A percentile compares a stretch with the other conserved stretches of the same genome.
Evolutionary conservation across 2,797 vertebrate species (phyloP).

Genomic region (Bradypodion ventrale): DNA sequence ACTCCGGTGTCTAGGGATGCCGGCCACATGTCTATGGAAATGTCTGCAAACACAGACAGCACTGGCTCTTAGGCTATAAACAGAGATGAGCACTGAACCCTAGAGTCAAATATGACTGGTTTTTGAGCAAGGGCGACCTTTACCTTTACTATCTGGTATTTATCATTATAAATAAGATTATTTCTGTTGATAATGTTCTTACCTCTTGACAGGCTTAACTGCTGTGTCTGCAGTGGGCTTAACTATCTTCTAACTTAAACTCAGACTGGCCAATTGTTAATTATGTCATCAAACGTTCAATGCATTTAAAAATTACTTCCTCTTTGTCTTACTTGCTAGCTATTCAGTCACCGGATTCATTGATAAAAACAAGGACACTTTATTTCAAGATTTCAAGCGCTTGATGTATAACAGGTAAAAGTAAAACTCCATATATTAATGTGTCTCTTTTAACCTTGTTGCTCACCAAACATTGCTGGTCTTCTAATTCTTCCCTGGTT

Average conservation of each 20-base stretch:
- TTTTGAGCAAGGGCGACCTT: too few species aligned
- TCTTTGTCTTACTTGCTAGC: constrained; percentile 66
- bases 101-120: too few species aligned
- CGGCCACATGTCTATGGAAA: too few species aligned
- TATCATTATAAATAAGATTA: too few species aligned
- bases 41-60: too few species aligned
- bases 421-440: background rate
- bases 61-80: too few species aligned
- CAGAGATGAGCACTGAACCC: too few species aligned
- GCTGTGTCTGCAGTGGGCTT: background rate
- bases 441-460: background rate
- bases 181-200: background rate
- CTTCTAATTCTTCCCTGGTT: constrained; percentile 44
- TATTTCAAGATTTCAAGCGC: constrained; percentile 99
- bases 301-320: background rate
- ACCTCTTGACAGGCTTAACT: background rate
- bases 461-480: background rate
- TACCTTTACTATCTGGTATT: too few species aligned
- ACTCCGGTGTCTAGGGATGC: too few species aligned
- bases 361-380: constrained; percentile 99
- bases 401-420: constrained; percentile 97
- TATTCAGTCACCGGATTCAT: constrained; percentile 96
- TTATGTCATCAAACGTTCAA: background rate
- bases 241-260: background rate
- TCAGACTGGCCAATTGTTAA: background rate